A percentile compares a stretch with the other conserved stretches of the same genome.
Evolutionary conservation across 2,113 vertebrate species (phyloP).

Genomic region (Lepus timidus): DNA sequence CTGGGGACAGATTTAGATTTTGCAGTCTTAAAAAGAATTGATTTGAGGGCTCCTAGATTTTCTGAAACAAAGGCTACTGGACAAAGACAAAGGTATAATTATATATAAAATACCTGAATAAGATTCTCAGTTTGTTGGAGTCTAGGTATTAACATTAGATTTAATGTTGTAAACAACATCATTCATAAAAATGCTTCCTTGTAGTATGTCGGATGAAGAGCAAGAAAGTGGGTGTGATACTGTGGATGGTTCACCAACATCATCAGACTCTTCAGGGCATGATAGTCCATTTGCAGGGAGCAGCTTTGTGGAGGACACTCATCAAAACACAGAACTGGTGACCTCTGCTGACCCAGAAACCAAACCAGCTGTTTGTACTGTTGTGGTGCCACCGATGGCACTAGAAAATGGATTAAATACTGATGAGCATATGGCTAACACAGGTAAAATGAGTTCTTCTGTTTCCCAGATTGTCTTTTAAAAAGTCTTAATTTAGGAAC

Average conservation of each 20-base stretch:
- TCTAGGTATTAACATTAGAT: neutral
- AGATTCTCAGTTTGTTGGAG: conserved; percentile 35
- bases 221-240: conserved; percentile 97
- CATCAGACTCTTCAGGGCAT: conserved; percentile 93
- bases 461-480: neutral
- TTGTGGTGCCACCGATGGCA: conserved; percentile 95
- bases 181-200: conserved; percentile 38
- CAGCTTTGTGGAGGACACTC: conserved; percentile 91
- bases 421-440: conserved; percentile 88
- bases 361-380: conserved; percentile 93
- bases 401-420: conserved; percentile 91
- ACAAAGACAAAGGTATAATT: conserved; percentile 3
- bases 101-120: conserved; percentile 45
- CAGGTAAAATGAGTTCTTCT: conserved; percentile 88
- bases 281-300: conserved; percentile 93
- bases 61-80: neutral
- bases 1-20: conserved; percentile 18
- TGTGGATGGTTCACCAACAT: conserved; percentile 95
- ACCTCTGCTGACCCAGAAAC: conserved; percentile 88
- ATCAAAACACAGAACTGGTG: conserved; percentile 89
- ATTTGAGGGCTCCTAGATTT: conserved; percentile 30
- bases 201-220: conserved; percentile 97
- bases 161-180: conserved; percentile 31
- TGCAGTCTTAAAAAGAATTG: conserved; percentile 13
- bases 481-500: conserved; percentile 36